phyloP scores from a whole-genome alignment of 2,888 invertebrate species.

The Drosophila cracens region DNA sequence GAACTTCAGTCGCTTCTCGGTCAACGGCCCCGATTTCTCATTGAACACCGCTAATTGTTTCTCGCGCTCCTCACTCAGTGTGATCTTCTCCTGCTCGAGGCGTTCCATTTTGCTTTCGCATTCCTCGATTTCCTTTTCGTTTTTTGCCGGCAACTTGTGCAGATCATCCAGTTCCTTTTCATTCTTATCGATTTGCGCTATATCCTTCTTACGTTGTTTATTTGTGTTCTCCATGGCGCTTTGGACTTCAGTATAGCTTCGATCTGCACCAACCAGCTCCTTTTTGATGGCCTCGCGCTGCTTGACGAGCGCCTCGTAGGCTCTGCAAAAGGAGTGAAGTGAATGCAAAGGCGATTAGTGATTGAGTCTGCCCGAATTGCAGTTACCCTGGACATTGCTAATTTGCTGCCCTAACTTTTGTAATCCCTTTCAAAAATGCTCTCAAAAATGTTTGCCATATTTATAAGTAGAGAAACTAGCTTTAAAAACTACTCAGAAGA shows the following conservation, averaged over 20 bases:
- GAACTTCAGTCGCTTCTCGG: conserved; percentile 86
- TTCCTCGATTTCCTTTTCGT: conserved; percentile 89
- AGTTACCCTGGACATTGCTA: not conserved
- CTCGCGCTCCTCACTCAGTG: conserved; percentile 87
- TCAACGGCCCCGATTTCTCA: conserved; percentile 86
- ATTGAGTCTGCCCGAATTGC: not conserved
- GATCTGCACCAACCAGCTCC: conserved; percentile 88
- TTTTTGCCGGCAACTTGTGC: conserved; percentile 89
- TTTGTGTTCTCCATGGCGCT: conserved; percentile 89
- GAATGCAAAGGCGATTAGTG: not conserved
- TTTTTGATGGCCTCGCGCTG: conserved; percentile 87
- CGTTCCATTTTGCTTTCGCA: conserved; percentile 87
- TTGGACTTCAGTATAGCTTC: conserved; percentile 88
- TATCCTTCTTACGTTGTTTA: conserved; percentile 91
- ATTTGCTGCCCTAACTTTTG: not conserved
- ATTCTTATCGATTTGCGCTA: conserved; percentile 88
- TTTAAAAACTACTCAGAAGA: too few relatives aligned
- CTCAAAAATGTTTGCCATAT: not conserved
- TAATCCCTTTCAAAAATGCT: too few relatives aligned
- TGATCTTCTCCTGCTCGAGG: conserved; percentile 86
- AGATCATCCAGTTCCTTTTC: conserved; percentile 89
- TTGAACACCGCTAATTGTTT: conserved; percentile 86
- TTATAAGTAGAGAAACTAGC: not conserved
- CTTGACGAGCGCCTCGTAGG: conserved; percentile 87
- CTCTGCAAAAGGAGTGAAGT: conserved; percentile 82